A percentile compares a stretch with the other conserved stretches of the same genome.
phyloP scores from a whole-genome alignment of 2,113 vertebrate species.

The Perca schrenkii region DNA sequence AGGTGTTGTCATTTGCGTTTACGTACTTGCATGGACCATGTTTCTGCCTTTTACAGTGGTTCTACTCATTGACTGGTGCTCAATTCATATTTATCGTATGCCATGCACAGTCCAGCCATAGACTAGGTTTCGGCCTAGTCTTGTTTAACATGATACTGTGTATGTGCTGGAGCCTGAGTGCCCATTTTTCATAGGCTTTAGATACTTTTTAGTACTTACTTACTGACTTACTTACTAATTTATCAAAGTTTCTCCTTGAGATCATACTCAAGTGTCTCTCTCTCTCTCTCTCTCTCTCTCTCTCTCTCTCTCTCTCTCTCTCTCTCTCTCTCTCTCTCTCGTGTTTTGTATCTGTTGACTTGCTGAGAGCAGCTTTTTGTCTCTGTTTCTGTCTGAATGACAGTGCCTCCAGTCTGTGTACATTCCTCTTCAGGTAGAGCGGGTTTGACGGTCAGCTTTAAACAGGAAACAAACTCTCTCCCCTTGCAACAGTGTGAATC shows the following conservation, averaged over 20 bases:
- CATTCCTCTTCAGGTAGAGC: slow-evolving; percentile 71
- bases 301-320: too few relatives aligned
- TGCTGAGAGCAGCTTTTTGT: slow-evolving; percentile 9
- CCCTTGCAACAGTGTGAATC: slow-evolving; percentile 1
- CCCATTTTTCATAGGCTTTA: neutral
- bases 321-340: too few relatives aligned
- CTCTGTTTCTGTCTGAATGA: slow-evolving; percentile 44
- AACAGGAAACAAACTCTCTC: slow-evolving; percentile 1
- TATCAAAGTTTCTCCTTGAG: neutral
- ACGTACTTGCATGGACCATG: neutral
- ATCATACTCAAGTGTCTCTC: neutral
- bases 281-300: neutral
- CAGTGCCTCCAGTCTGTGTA: slow-evolving; percentile 63
- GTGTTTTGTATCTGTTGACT: neutral
- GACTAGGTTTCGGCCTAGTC: neutral
- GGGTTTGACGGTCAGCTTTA: slow-evolving; percentile 11
- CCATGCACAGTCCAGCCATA: neutral
- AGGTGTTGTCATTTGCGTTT: neutral
- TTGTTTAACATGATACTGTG: neutral
- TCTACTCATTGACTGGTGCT: neutral
- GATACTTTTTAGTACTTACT: too few relatives aligned
- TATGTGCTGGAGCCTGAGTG: neutral
- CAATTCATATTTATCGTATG: neutral
- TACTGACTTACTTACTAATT: too few relatives aligned
- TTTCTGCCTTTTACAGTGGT: neutral